A percentile compares a stretch with the other conserved stretches of the same genome.
Conservation (phyloP, 2,888 invertebrate species). For the Plagodis dolabraria region DNA sequence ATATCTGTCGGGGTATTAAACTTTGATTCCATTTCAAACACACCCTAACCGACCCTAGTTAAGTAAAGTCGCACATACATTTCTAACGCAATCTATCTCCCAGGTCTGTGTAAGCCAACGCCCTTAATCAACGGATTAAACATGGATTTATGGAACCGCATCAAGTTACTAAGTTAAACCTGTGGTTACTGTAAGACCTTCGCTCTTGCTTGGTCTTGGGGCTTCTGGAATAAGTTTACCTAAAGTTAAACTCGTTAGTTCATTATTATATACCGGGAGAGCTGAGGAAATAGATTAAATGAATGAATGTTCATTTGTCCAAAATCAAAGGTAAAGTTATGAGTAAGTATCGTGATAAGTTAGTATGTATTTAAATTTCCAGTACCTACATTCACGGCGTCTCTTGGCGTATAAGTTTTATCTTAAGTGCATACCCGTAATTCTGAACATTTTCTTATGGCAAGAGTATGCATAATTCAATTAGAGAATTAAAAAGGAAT, state of each 20-base stretch:
- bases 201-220: constrained; percentile 1
- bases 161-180: constrained; percentile 47
- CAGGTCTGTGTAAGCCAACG: constrained; percentile 12
- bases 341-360: too few species aligned
- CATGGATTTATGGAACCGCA: constrained; percentile 52
- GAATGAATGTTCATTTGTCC: too few species aligned
- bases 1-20: too few species aligned
- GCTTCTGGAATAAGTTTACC: constrained; percentile 1
- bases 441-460: too few species aligned
- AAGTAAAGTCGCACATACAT: constrained; percentile 16
- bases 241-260: not conserved
- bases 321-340: too few species aligned
- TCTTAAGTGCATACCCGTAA: too few species aligned
- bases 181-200: constrained; percentile 22
- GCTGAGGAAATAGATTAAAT: not conserved
- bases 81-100: constrained; percentile 27
- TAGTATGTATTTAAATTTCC: too few species aligned
- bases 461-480: too few species aligned
- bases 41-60: not conserved
- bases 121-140: constrained; percentile 45
- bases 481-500: too few species aligned
- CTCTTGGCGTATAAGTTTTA: too few species aligned
- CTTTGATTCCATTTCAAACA: too few species aligned
- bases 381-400: too few species aligned
- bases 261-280: not conserved